Evolutionary conservation across 1,140 invertebrate species (phyloP).

Genomic region (Listronotus oregonensis): DNA sequence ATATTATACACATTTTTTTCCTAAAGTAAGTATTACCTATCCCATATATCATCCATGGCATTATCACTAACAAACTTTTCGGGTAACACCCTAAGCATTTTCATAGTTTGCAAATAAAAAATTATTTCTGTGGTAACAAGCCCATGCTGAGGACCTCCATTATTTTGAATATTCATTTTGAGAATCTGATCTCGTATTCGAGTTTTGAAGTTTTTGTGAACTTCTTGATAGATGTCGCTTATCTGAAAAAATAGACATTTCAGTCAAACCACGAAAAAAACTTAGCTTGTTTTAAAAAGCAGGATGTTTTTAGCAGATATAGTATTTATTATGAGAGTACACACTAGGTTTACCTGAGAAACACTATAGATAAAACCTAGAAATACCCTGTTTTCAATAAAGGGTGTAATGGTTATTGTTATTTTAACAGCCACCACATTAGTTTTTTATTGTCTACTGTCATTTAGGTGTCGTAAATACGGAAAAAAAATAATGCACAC

Average conservation of each 20-base stretch:
- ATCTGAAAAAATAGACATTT: slow-evolving; percentile 50
- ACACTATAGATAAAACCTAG: too few relatives aligned
- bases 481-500: too few relatives aligned
- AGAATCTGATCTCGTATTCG: slow-evolving; percentile 81
- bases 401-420: too few relatives aligned
- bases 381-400: too few relatives aligned
- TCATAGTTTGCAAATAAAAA: slow-evolving; percentile 92
- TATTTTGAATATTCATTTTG: slow-evolving; percentile 88
- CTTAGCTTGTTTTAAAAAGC: slow-evolving; percentile 1
- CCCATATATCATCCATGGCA: slow-evolving; percentile 81
- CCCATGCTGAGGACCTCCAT: slow-evolving; percentile 95
- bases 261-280: slow-evolving; percentile 18
- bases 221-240: slow-evolving; percentile 77
- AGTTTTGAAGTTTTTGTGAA: slow-evolving; percentile 87
- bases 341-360: too few relatives aligned
- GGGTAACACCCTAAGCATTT: slow-evolving; percentile 81
- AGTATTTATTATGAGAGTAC: too few relatives aligned
- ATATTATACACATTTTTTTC: background rate
- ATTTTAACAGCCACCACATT: too few relatives aligned
- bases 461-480: too few relatives aligned
- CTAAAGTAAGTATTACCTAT: slow-evolving; percentile 59
- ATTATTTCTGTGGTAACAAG: slow-evolving; percentile 93
- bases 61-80: slow-evolving; percentile 72
- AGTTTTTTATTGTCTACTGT: too few relatives aligned
- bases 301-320: background rate